Conservation (phyloP, 2,113 vertebrate genomes). For the Semicossyphus pulcher region DNA sequence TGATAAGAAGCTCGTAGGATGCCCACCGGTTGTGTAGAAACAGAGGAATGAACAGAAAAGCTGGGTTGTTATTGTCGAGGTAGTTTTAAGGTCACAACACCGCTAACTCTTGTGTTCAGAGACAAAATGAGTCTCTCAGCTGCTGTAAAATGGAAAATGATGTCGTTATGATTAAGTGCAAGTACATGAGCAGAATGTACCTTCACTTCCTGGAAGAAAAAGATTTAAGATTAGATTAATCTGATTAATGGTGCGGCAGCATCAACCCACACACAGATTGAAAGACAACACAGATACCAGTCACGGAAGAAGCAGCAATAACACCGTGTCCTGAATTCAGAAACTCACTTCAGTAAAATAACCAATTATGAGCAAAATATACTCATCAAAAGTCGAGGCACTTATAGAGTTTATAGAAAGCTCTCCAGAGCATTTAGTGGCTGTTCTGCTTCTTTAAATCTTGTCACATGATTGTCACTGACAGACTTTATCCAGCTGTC, state of each 20-base stretch:
- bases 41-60: constrained; percentile 8
- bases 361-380: neutral
- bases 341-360: neutral
- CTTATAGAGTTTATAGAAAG: too few species aligned
- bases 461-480: neutral
- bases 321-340: neutral
- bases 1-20: constrained; percentile 38
- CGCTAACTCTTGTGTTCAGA: neutral
- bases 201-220: constrained; percentile 24
- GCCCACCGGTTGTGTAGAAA: constrained; percentile 4
- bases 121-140: constrained; percentile 8
- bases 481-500: too few species aligned
- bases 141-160: constrained; percentile 39
- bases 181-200: neutral
- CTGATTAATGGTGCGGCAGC: constrained; percentile 32
- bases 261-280: constrained; percentile 3
- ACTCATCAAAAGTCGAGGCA: too few species aligned
- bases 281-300: neutral
- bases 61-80: constrained; percentile 4
- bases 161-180: constrained; percentile 32
- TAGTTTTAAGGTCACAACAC: constrained; percentile 28
- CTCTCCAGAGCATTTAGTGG: too few species aligned
- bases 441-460: neutral
- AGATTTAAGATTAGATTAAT: constrained; percentile 36
- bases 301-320: neutral